phyloP scores from a whole-genome alignment of 2,113 vertebrate genomes.

The Atrichornis clamosus region DNA sequence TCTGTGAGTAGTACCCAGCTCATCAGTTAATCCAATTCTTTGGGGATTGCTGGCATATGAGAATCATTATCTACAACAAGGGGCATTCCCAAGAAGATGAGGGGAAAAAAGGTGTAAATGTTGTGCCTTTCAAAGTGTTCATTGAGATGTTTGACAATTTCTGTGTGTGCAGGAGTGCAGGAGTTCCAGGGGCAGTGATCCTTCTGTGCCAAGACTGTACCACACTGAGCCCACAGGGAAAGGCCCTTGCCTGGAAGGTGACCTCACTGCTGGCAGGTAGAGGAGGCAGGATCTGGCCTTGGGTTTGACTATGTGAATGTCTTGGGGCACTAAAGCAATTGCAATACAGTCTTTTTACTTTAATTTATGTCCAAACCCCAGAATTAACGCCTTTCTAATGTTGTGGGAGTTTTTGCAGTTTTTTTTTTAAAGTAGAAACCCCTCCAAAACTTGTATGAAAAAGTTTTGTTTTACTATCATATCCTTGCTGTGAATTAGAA shows the following conservation, averaged over 20 bases:
- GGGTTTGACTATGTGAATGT: not conserved
- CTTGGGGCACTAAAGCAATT: not conserved
- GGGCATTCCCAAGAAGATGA: not conserved
- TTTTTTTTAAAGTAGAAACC: not conserved
- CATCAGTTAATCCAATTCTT: not conserved
- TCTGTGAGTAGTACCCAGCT: not conserved
- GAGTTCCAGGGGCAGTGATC: not conserved
- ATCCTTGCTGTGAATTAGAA: not conserved
- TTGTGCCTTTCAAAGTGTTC: not conserved
- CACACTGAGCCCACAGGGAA: not conserved
- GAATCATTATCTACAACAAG: not conserved
- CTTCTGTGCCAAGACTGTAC: not conserved
- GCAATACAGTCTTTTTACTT: not conserved
- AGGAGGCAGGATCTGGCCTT: not conserved
- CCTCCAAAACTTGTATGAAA: not conserved
- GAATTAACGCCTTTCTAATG: not conserved
- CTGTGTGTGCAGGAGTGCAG: not conserved
- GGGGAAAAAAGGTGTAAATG: not conserved
- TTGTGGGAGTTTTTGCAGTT: not conserved
- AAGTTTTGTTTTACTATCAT: not conserved
- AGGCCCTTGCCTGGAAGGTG: not conserved
- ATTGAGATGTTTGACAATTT: not conserved
- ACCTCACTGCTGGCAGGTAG: conserved; percentile 7
- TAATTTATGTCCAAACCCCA: not conserved
- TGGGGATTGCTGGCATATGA: not conserved